phyloP scores from a whole-genome alignment of 2,888 invertebrate genomes.

The Cacoxenus indagator region DNA sequence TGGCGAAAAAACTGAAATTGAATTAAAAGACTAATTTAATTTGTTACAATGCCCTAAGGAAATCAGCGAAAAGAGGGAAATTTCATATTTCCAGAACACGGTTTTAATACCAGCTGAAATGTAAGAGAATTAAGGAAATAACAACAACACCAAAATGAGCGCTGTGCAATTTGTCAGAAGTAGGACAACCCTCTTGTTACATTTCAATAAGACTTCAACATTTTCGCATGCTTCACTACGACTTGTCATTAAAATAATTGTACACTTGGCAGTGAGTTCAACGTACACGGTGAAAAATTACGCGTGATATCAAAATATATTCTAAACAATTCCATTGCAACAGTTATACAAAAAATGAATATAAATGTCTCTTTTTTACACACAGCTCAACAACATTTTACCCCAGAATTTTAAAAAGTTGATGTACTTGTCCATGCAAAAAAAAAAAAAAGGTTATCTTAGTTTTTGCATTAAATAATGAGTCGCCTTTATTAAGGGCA shows the following conservation, averaged over 20 bases:
- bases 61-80: background rate
- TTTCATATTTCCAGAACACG: background rate
- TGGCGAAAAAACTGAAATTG: background rate
- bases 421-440: no score
- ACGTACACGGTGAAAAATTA: background rate
- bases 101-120: background rate
- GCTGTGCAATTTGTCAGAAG: conserved; percentile 3
- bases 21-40: background rate
- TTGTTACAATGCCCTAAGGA: background rate
- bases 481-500: background rate
- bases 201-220: background rate
- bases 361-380: no score
- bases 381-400: no score
- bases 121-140: background rate
- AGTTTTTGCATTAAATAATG: background rate
- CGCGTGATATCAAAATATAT: no score
- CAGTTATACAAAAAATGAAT: no score
- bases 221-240: background rate
- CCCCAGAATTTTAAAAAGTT: no score
- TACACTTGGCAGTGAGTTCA: background rate
- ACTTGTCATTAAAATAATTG: conserved; percentile 4
- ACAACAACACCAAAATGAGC: no score
- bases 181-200: background rate
- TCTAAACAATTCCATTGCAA: no score
- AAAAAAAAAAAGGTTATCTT: no score